Base-by-base conservation (phyloP, 1,140 invertebrate species). In the Phocides pigmalion region DNA sequence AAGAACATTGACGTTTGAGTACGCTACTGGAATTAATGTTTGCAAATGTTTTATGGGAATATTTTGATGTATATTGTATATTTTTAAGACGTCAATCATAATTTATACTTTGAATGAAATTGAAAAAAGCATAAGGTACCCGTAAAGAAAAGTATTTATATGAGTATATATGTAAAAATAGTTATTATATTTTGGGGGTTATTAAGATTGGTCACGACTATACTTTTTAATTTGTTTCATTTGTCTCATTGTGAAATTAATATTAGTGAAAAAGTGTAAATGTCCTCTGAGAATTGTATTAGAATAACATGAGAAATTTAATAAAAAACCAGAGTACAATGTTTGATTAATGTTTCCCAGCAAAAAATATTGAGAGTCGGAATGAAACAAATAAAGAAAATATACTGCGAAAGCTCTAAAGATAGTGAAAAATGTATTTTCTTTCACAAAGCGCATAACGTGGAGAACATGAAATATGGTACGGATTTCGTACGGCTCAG, bases 401-500 rank as follows among this genome's bases (percentile, higher is more conserved):
- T 82, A 81, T 74, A 84, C 72, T 82, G 66, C 53, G 72, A 80
- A 75, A 82, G 70, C 77, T 79, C 70, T 80, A 83, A 87, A 86
- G 83, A 87, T 87, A 84, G 84, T 87, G 84, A 86, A 87, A 89
- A 89, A 88, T 86, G 81, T 85, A 87, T 89, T 89, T 87, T 87
- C 87, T 89, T 87, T 87, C 82, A 87, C 84, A 87, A 85, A 87
- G 83, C 84, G 83, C 84, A 87, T 87, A 87, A 83, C 82, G 82
- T 80, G 75, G 79, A 79, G 74, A 84, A 87, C 87, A 85, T 89
- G 87, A 89, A 87, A 87, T 89, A 89, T 87, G 81, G 83, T 84
- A 73, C 74, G 84, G 87, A 87, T 89, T 89, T 79, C 65, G 79
- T 77, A 80, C 74, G 83, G 82, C 80, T 87, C 83, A 85, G 72